Percentiles rank a stretch among this genome's conserved stretches.
These are phyloP conservation scores for Drosophila tani DNA, from an alignment of 1,140 invertebrate genomes.

Conservation along the genomic window DNA sequence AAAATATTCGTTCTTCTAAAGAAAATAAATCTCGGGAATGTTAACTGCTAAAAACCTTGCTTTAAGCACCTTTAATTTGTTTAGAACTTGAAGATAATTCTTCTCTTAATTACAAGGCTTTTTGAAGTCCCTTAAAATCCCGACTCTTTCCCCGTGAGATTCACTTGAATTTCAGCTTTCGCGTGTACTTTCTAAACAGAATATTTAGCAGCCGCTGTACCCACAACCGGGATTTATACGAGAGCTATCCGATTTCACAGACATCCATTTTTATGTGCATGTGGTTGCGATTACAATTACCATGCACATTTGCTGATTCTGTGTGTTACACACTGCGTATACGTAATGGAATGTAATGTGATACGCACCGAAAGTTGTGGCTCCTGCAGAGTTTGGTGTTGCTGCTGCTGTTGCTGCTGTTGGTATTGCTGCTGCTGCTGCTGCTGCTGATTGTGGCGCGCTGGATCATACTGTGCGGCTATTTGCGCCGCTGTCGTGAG, in stretches of 20 bases:
- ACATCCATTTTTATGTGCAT: conserved; percentile 5
- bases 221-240: not conserved
- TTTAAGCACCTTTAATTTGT: not conserved
- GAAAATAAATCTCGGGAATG: not conserved
- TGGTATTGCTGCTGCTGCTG: conserved; percentile 49
- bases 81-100: not conserved
- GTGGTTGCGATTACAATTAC: conserved; percentile 18
- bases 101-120: not conserved
- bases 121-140: not conserved
- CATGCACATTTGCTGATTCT: conserved; percentile 23
- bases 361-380: conserved; percentile 74
- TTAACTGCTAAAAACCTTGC: fast-evolving
- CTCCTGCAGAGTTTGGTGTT: conserved; percentile 33
- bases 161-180: not conserved
- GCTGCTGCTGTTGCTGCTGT: conserved; percentile 36
- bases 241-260: conserved; percentile 25
- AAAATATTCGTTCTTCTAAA: not conserved
- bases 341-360: conserved; percentile 27
- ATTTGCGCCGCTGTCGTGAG: conserved; percentile 77
- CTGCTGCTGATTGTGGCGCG: conserved; percentile 68
- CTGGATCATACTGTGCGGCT: conserved; percentile 80
- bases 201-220: not conserved
- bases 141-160: not conserved
- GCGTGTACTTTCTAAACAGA: not conserved
- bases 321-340: conserved; percentile 8